These are phyloP conservation scores for Sminthurides bifidus DNA, from an alignment of 1,140 invertebrate genomes.

Conservation along the genomic window DNA sequence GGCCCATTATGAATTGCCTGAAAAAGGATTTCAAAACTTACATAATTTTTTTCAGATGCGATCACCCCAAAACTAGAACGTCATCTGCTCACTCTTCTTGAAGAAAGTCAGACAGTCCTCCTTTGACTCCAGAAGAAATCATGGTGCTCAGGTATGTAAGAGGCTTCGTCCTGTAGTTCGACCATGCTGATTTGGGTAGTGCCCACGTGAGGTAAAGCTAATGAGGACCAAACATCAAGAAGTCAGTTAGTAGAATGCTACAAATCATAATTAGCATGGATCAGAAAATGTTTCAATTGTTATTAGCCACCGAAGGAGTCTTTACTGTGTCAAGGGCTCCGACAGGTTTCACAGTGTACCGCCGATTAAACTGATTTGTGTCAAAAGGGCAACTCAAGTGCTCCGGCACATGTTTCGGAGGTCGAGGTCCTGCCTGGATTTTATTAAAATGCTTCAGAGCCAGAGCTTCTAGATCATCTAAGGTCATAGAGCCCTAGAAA, in stretches of 20 bases:
- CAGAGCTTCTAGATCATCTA: constrained; percentile 37
- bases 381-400: neutral
- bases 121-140: neutral
- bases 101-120: neutral
- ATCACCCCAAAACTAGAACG: too few species aligned
- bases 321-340: neutral
- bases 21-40: neutral
- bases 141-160: neutral
- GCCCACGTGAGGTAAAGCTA: neutral
- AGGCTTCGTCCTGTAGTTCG: neutral
- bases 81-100: neutral
- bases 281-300: too few species aligned
- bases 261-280: too few species aligned
- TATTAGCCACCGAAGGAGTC: too few species aligned
- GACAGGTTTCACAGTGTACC: neutral
- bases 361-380: neutral
- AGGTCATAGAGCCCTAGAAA: neutral
- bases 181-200: neutral
- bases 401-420: constrained; percentile 32
- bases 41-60: neutral
- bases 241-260: too few species aligned
- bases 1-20: neutral
- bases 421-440: constrained; percentile 37
- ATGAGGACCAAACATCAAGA: too few species aligned
- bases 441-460: constrained; percentile 38